Percentiles rank a stretch among this genome's conserved stretches.
Evolutionary conservation across 2,888 invertebrate species (phyloP).

Genomic region (Cacoxenus indagator): DNA sequence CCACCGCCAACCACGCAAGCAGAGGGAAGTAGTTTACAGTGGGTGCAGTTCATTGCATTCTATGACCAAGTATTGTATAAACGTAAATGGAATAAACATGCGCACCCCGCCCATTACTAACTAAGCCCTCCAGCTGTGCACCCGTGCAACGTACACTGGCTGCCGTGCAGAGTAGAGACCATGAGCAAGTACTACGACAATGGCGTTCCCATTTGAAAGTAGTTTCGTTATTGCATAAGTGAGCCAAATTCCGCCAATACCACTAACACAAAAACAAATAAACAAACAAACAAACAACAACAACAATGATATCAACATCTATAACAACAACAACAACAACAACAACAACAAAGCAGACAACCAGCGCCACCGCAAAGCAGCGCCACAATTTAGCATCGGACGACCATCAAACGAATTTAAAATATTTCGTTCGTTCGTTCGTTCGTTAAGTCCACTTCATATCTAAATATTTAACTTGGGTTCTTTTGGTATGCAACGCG

Average conservation of each 20-base stretch:
- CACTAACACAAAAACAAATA: slow-evolving; percentile 10
- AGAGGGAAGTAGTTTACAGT: too few species aligned
- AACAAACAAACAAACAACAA: slow-evolving; percentile 23
- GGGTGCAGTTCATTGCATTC: neutral
- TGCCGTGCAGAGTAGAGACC: neutral
- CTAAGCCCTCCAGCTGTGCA: neutral
- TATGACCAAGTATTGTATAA: neutral
- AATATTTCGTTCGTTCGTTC: neutral
- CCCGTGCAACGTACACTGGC: neutral
- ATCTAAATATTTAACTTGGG: slow-evolving; percentile 3
- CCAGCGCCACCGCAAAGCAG: neutral
- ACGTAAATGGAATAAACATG: neutral
- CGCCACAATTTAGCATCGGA: slow-evolving; percentile 42
- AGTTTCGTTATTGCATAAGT: slow-evolving; percentile 62
- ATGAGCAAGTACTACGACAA: neutral
- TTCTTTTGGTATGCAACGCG: slow-evolving; percentile 3
- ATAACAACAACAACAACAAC: slow-evolving; percentile 44
- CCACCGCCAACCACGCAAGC: too few species aligned
- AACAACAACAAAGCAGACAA: too few species aligned
- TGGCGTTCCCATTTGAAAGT: slow-evolving; percentile 53
- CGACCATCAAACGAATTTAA: slow-evolving; percentile 7
- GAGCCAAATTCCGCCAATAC: slow-evolving; percentile 49
- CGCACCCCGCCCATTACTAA: neutral
- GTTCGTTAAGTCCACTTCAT: slow-evolving; percentile 24
- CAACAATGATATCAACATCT: slow-evolving; percentile 27